phyloP scores from a whole-genome alignment of 2,113 vertebrate species.

The Paratilapia polleni region DNA sequence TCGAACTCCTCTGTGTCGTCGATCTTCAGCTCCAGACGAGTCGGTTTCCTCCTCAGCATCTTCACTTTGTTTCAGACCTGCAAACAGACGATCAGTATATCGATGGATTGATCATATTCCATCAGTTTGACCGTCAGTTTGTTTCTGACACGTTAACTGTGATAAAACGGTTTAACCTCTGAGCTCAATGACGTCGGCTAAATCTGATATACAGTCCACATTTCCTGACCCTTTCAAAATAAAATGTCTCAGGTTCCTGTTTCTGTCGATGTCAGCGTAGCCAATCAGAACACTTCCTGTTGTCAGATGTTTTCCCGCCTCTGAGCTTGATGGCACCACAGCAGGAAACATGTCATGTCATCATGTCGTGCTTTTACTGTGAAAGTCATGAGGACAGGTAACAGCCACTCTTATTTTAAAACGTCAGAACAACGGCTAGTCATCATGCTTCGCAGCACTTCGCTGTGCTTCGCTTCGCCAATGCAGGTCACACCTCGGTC shows the following conservation, averaged over 20 bases:
- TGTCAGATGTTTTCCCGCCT: neutral
- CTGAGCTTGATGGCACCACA: neutral
- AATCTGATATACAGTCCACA: neutral
- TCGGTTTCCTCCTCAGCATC: conserved; percentile 94
- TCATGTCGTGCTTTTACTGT: neutral
- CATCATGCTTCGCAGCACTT: too few relatives aligned
- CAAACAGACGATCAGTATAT: neutral
- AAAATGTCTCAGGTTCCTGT: neutral
- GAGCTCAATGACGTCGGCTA: neutral
- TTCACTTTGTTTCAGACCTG: neutral
- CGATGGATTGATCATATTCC: neutral
- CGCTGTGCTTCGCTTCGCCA: too few relatives aligned
- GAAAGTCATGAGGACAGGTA: neutral
- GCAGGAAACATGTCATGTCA: neutral
- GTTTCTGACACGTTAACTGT: neutral
- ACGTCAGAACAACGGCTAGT: neutral
- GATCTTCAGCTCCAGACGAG: conserved; percentile 93
- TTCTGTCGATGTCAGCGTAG: neutral
- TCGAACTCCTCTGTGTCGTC: conserved; percentile 97
- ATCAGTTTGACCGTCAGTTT: neutral
- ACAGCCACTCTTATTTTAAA: neutral
- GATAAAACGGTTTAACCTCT: neutral
- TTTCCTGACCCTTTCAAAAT: neutral
- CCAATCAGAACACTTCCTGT: neutral
- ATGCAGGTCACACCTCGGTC: too few relatives aligned